Evolutionary conservation across 2,113 vertebrate species (phyloP).

Genomic region (Microtus oregoni): DNA sequence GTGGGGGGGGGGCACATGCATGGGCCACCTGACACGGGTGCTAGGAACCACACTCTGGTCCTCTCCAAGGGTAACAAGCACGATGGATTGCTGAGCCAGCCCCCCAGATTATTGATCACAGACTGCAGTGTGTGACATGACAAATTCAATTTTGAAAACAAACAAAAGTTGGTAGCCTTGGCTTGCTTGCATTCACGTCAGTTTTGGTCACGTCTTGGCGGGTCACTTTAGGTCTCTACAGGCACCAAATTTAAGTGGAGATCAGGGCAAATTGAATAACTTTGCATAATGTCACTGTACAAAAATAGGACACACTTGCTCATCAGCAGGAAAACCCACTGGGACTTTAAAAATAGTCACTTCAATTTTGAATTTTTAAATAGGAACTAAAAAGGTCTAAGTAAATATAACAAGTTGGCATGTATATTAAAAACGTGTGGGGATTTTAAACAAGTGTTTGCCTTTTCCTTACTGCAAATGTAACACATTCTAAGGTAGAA

Average conservation of each 20-base stretch:
- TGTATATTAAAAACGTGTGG: constrained; percentile 40
- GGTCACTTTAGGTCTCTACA: not conserved
- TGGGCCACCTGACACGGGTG: not conserved
- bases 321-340: not conserved
- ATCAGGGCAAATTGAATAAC: constrained; percentile 33
- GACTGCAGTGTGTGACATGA: not conserved
- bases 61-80: not conserved
- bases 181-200: not conserved
- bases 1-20: not conserved
- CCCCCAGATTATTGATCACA: not conserved
- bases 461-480: constrained; percentile 56
- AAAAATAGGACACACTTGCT: constrained; percentile 54
- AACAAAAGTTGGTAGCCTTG: not conserved
- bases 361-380: constrained; percentile 63
- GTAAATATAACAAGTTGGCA: constrained; percentile 27
- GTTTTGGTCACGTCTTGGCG: not conserved
- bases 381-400: constrained; percentile 54
- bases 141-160: not conserved
- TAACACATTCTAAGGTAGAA: constrained; percentile 43
- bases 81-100: not conserved
- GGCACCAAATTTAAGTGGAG: constrained; percentile 11
- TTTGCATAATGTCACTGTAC: not conserved
- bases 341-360: constrained; percentile 64
- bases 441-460: constrained; percentile 53
- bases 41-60: too few relatives aligned